These are phyloP conservation scores for Hydrozoanthus gracilis DNA, from an alignment of 92 coral and sea anemone species.

Conservation along the genomic window DNA sequence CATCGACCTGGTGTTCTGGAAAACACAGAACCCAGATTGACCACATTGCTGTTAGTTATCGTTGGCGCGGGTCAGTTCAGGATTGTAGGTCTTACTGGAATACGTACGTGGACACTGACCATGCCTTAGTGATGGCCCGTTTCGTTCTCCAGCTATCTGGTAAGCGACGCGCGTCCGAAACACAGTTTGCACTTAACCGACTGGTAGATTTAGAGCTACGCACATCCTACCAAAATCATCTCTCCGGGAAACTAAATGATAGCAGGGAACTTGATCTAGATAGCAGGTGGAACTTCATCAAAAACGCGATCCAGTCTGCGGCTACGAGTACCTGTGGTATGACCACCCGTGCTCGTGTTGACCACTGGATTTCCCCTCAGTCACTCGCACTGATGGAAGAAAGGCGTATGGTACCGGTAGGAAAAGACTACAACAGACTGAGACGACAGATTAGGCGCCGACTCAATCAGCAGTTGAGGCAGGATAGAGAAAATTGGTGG, in stretches of 20 bases:
- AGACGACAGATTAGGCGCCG: not conserved
- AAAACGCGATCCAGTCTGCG: not conserved
- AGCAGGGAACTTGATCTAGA: not conserved
- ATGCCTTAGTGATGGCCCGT: not conserved
- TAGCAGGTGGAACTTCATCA: not conserved
- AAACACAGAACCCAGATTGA: not conserved
- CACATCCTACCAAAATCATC: not conserved
- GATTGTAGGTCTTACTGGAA: not conserved
- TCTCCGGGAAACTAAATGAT: not conserved
- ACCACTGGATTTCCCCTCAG: not conserved
- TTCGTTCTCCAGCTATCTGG: not conserved
- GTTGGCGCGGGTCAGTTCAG: not conserved
- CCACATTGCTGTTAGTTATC: not conserved
- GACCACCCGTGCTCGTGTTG: not conserved
- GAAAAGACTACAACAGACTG: accelerated
- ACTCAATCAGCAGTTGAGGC: not conserved
- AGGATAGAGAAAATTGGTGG: not conserved
- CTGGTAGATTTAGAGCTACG: not conserved
- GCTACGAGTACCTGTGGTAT: not conserved
- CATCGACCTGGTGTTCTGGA: not conserved
- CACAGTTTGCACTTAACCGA: accelerated
- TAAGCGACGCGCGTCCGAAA: accelerated
- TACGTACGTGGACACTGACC: not conserved
- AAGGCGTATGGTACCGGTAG: accelerated
- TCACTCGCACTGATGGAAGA: not conserved